Conservation (phyloP, 2,888 invertebrate genomes). For the Uropetala carovei region DNA sequence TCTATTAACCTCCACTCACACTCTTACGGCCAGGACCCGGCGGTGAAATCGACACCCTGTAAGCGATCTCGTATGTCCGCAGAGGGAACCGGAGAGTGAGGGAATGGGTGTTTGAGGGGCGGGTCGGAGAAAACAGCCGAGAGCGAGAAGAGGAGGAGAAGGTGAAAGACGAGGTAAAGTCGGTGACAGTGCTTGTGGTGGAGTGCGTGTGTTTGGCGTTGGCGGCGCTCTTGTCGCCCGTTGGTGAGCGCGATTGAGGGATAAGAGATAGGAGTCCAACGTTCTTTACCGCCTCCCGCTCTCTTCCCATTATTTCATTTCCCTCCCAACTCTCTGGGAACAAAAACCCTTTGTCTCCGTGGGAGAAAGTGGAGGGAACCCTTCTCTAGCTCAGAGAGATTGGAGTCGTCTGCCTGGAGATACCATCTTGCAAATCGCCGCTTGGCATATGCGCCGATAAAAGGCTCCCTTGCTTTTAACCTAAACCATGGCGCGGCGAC, state of each 20-base stretch:
- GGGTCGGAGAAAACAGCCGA: background rate
- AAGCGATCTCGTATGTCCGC: constrained; percentile 59
- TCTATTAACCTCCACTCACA: background rate
- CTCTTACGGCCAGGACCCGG: background rate
- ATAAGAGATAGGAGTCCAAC: background rate
- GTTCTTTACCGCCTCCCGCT: background rate
- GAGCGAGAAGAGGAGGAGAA: background rate
- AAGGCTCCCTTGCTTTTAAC: background rate
- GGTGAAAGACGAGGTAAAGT: constrained; percentile 11
- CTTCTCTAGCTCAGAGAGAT: background rate
- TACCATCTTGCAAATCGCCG: constrained; percentile 61
- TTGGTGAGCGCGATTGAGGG: background rate
- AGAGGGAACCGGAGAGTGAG: background rate
- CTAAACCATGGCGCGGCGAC: background rate
- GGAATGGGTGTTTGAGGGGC: background rate
- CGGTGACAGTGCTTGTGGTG: constrained; percentile 11
- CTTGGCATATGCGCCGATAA: constrained; percentile 25
- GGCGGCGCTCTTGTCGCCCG: constrained; percentile 18
- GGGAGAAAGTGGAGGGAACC: background rate
- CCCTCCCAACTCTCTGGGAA: background rate
- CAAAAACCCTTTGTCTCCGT: background rate
- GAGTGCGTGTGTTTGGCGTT: background rate
- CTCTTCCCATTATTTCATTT: background rate
- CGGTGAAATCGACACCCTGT: constrained; percentile 63
- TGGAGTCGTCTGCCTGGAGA: constrained; percentile 8